phyloP scores from a whole-genome alignment of 2,113 vertebrate genomes.

The Calonectris borealis region DNA sequence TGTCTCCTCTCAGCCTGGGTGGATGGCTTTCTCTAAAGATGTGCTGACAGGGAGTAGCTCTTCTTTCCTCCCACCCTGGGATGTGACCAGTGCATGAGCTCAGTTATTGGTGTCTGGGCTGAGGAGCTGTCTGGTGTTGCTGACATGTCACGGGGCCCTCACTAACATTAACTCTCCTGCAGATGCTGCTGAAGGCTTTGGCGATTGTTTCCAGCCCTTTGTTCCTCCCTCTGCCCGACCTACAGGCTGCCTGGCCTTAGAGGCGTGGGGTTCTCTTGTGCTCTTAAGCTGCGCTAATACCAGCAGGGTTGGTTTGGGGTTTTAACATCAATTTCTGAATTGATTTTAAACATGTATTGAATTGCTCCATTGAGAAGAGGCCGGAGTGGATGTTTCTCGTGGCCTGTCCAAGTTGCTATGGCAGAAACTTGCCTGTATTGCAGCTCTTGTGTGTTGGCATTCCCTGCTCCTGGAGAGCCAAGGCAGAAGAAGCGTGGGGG shows the following conservation, averaged over 20 bases:
- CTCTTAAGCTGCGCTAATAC: neutral
- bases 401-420: neutral
- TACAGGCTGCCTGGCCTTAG: neutral
- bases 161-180: neutral
- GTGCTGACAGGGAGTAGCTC: neutral
- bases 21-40: neutral
- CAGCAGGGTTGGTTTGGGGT: neutral
- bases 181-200: neutral
- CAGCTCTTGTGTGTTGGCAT: neutral
- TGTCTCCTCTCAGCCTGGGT: neutral
- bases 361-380: neutral
- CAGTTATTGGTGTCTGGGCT: neutral
- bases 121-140: neutral
- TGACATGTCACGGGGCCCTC: neutral
- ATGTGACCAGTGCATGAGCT: rapidly evolving
- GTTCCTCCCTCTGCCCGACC: neutral
- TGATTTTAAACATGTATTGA: neutral
- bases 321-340: neutral
- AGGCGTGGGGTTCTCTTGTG: rapidly evolving
- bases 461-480: neutral
- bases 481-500: neutral
- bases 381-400: neutral
- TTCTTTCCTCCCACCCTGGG: neutral
- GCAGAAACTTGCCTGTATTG: neutral
- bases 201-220: neutral